Base-by-base conservation (phyloP, 2,113 vertebrate species). In the Gasterosteus nipponicus region DNA sequence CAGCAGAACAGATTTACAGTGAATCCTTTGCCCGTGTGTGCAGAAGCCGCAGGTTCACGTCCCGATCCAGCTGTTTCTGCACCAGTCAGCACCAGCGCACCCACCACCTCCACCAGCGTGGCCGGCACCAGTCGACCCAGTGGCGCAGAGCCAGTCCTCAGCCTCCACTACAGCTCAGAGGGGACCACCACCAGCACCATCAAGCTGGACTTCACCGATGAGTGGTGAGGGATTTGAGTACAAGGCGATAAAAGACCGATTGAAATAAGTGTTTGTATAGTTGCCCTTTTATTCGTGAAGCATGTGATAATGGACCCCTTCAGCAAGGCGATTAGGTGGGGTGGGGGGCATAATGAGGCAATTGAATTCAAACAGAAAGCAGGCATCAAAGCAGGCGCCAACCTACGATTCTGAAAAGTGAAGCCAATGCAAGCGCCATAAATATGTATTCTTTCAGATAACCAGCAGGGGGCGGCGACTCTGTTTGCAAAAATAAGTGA, bases 151-250 rank as follows among this genome's bases (percentile, higher is more conserved):
- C 97, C 97, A 0, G 96, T 99, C 86, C 95, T 99, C 78, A 98
- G 97, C 88, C 95, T 99, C 69, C 97, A 98, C 92, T 99, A 98
- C 92, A 99, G 98, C 92, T 98, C 98, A 56, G 96, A 99, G 93
- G 98, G 98, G 88, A 99, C 98, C 1, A 99, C 97, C 63, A 96
- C 97, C 92, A 99, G 98, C 94, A 99, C 98, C 73, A 99, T 99
- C 92, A 98, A 98, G 93, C 93, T 99, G 87, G 95, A 97, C 93
- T 99, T 99, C 92, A 99, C 97, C 19, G 98, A 99, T 80, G 97
- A 99, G 89, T 99, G 98, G 98, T 98, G 95, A 96, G 95, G 60
- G 38, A 59, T 10, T 4, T 7, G 41, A 67, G 22, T 10, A 22
- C 29, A 4, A 15, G n/a, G 10, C 15, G 6, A 44, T 3, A 10